These are phyloP conservation scores for Nowickia ferox DNA, from an alignment of 2,888 invertebrate genomes.

Conservation along the genomic window DNA sequence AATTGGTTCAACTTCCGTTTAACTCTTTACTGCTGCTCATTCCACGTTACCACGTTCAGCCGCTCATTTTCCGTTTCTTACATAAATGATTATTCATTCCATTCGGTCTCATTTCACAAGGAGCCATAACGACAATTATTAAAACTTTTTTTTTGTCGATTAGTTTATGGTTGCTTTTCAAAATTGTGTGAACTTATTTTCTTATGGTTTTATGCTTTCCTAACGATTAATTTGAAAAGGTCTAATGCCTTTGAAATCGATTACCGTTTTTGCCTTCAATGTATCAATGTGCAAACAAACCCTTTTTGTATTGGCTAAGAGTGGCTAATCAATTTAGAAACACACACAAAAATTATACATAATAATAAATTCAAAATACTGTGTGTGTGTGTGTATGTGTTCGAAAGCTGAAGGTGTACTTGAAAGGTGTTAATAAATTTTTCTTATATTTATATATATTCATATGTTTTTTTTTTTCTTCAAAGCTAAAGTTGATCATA, in stretches of 20 bases:
- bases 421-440: constrained; percentile 33
- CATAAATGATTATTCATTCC: constrained; percentile 44
- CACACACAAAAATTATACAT: neutral
- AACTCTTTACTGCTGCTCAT: constrained; percentile 61
- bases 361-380: too few species aligned
- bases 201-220: constrained; percentile 43
- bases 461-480: too few species aligned
- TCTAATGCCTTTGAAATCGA: constrained; percentile 62
- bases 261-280: constrained; percentile 37
- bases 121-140: constrained; percentile 58
- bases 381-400: neutral
- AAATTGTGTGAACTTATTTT: constrained; percentile 63
- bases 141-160: constrained; percentile 10
- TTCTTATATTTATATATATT: too few species aligned
- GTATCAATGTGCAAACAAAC: neutral
- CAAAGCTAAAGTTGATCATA: neutral
- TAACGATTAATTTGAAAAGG: constrained; percentile 55
- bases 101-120: neutral
- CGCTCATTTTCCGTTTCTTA: neutral
- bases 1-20: constrained; percentile 73
- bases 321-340: constrained; percentile 45
- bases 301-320: constrained; percentile 31
- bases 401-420: neutral
- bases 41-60: neutral
- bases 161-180: constrained; percentile 43